Conservation (phyloP, 1,140 invertebrate genomes). For the Caenorhabditis brenneri region DNA sequence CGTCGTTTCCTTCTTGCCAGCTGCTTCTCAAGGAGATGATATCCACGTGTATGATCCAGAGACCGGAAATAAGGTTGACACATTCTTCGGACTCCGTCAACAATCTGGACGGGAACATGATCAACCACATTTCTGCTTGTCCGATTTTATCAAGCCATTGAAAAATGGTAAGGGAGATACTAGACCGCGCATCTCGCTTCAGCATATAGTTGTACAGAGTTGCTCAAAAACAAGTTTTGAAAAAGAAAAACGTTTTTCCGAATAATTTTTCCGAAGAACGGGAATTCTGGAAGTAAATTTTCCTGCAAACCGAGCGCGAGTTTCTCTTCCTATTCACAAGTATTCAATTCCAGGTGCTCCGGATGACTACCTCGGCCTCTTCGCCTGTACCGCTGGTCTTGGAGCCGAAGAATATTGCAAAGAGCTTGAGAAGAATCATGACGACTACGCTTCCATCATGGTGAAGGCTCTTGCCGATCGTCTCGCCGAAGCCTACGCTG, state of each 20-base stretch:
- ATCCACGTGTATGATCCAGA: conserved; percentile 74
- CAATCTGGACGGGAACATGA: conserved; percentile 73
- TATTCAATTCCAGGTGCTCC: background rate
- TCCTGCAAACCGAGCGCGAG: too few relatives aligned
- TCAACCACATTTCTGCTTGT: conserved; percentile 74
- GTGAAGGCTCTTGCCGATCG: conserved; percentile 76
- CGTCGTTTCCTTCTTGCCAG: conserved; percentile 74
- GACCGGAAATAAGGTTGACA: conserved; percentile 58
- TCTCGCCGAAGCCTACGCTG: conserved; percentile 75
- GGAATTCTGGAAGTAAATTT: too few relatives aligned
- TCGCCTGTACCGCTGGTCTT: conserved; percentile 76
- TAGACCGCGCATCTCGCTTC: too few relatives aligned
- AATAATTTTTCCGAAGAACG: too few relatives aligned
- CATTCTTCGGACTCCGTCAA: conserved; percentile 62
- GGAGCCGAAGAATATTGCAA: conserved; percentile 74
- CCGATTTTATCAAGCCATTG: conserved; percentile 76
- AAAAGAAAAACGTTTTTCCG: too few relatives aligned
- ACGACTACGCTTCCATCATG: conserved; percentile 77
- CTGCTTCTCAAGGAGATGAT: conserved; percentile 74
- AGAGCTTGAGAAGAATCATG: conserved; percentile 73
- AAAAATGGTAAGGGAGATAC: conserved; percentile 72
- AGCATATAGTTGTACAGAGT: too few relatives aligned
- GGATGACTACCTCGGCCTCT: conserved; percentile 76
- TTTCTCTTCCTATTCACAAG: background rate
- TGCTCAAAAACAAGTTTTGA: too few relatives aligned